Percentiles rank a stretch among this genome's conserved stretches.
Evolutionary conservation across 2,888 invertebrate genomes (phyloP).

Genomic region (Tenthredo scrophulariae): DNA sequence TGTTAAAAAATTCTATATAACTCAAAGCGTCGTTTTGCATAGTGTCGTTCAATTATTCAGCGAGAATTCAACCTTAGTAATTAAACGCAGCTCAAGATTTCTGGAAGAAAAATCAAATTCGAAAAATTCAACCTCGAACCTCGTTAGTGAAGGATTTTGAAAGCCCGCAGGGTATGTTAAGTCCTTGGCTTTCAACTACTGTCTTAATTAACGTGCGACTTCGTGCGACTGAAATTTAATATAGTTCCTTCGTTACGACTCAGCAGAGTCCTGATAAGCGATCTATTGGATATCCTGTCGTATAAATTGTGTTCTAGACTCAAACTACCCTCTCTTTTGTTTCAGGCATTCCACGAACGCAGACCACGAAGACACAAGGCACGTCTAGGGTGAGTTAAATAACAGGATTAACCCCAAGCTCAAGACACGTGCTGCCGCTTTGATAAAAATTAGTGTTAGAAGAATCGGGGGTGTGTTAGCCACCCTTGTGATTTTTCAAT

Average conservation of each 20-base stretch:
- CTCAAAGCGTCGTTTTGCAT: not conserved
- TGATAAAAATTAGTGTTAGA: slow-evolving; percentile 20
- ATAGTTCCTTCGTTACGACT: not conserved
- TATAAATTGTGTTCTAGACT: slow-evolving; percentile 28
- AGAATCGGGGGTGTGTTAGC: not conserved
- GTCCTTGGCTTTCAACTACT: slow-evolving; percentile 16
- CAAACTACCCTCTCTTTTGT: slow-evolving; percentile 30
- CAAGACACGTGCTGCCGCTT: slow-evolving; percentile 17
- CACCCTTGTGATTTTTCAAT: not conserved
- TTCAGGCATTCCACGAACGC: slow-evolving; percentile 31
- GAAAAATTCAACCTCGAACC: not conserved
- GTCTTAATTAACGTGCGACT: slow-evolving; percentile 39
- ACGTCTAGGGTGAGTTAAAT: slow-evolving; percentile 47
- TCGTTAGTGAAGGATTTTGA: slow-evolving; percentile 23
- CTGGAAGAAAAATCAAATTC: not conserved
- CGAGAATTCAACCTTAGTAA: not conserved
- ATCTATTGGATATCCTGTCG: slow-evolving; percentile 26
- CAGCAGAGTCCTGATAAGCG: not conserved
- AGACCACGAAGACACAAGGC: slow-evolving; percentile 37
- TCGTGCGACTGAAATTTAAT: slow-evolving; percentile 19
- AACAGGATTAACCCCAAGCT: slow-evolving; percentile 33
- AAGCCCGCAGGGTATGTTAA: not conserved
- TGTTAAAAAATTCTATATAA: not conserved
- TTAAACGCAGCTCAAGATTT: not conserved
- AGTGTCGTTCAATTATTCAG: not conserved